A percentile compares a stretch with the other conserved stretches of the same genome.
Evolutionary conservation across 2,797 vertebrate species (phyloP).

Genomic region (Galaxias olidus): DNA sequence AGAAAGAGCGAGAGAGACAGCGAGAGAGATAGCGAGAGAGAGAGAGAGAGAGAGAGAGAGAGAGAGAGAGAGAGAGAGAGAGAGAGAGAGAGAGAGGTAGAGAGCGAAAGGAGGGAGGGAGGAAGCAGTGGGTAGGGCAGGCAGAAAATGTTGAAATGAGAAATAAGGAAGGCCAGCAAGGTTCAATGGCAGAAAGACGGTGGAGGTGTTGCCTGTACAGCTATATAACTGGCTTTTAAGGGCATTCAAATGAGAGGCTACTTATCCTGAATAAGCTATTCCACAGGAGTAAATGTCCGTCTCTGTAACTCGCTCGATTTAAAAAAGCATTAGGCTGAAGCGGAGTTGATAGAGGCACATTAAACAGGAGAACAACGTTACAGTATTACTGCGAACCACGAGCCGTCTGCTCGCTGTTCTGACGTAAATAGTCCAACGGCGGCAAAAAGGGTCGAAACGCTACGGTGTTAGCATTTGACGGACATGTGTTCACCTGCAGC

Average conservation of each 20-base stretch:
- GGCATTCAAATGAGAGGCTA: constrained; percentile 71
- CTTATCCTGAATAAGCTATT: constrained; percentile 67
- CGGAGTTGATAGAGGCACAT: constrained; percentile 58
- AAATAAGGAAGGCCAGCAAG: constrained; percentile 43
- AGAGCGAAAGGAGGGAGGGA: constrained; percentile 46
- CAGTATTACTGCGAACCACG: constrained; percentile 35
- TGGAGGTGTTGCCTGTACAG: constrained; percentile 69
- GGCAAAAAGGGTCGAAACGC: constrained; percentile 20
- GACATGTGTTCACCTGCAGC: constrained; percentile 26
- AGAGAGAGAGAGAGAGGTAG: constrained; percentile 10
- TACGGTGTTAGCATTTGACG: constrained; percentile 21
- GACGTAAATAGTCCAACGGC: constrained; percentile 45
- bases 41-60: constrained; percentile 56
- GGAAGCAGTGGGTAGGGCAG: constrained; percentile 24
- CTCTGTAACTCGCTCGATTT: constrained; percentile 58
- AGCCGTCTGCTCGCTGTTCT: constrained; percentile 28
- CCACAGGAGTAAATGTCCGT: constrained; percentile 65
- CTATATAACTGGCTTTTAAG: constrained; percentile 75
- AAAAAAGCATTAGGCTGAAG: constrained; percentile 70
- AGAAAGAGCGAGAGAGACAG: neutral
- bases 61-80: constrained; percentile 16
- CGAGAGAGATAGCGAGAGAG: constrained; percentile 41
- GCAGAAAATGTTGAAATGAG: constrained; percentile 17
- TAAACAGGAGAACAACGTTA: constrained; percentile 7
- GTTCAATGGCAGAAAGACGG: constrained; percentile 66